Conservation (phyloP, 2,888 invertebrate genomes). For the Uloborus plumipes region DNA sequence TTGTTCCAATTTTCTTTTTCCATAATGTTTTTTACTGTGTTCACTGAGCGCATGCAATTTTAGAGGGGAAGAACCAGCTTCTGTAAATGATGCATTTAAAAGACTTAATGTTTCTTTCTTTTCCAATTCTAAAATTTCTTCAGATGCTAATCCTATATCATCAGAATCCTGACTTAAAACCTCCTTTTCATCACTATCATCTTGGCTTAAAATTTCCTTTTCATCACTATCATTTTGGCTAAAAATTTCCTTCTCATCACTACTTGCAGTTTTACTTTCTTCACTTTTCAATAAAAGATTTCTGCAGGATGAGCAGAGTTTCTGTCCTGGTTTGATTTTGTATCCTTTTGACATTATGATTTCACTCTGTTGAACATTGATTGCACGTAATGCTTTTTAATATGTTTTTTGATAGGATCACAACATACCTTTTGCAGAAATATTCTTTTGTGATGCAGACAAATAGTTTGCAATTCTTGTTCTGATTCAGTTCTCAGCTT, state of each 20-base stretch:
- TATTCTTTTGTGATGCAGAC: constrained; percentile 13
- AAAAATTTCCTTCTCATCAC: background rate
- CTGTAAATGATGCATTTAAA: constrained; percentile 10
- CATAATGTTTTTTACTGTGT: constrained; percentile 11
- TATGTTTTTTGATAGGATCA: constrained; percentile 11
- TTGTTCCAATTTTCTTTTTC: constrained; percentile 15
- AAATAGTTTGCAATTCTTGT: constrained; percentile 6
- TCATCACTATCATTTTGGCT: no score
- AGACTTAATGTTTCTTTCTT: constrained; percentile 5
- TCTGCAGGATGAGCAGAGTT: constrained; percentile 12
- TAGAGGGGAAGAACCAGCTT: constrained; percentile 8
- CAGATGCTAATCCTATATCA: constrained; percentile 12
- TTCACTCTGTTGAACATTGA: constrained; percentile 12
- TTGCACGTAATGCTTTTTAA: constrained; percentile 11
- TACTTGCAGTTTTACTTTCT: constrained; percentile 13
- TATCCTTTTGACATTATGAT: constrained; percentile 2
- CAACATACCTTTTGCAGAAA: constrained; percentile 8
- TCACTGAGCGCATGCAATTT: constrained; percentile 8
- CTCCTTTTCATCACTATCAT: no score
- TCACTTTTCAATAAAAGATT: constrained; percentile 10
- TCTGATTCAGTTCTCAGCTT: constrained; percentile 13
- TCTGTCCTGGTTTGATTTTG: constrained; percentile 12
- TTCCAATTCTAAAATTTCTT: constrained; percentile 5
- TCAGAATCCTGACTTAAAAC: constrained; percentile 6
- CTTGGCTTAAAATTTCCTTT: no score